phyloP scores from a whole-genome alignment of 2,888 invertebrate species.

The Gortyna flavago region DNA sequence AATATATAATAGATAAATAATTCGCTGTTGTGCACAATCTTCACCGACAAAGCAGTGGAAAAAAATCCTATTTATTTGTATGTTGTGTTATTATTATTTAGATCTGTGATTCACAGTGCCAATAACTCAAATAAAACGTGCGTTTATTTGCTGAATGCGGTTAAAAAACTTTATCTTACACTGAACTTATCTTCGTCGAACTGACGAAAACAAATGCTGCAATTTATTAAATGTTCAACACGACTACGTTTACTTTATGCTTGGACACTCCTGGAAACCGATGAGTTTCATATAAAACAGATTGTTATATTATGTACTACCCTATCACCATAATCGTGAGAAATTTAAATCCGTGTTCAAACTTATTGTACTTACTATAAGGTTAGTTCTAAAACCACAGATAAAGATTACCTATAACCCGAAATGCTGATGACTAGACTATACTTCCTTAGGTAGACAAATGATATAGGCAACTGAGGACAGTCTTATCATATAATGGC shows the following conservation, averaged over 20 bases:
- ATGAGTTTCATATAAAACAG: conserved; percentile 24
- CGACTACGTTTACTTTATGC: conserved; percentile 78
- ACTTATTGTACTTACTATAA: conserved; percentile 27
- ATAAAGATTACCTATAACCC: conserved; percentile 31
- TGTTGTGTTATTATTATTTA: neutral
- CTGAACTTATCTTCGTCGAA: conserved; percentile 49
- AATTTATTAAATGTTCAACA: conserved; percentile 75
- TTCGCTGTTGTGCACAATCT: neutral
- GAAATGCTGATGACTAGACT: conserved; percentile 7
- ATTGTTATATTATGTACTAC: neutral
- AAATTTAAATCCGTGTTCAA: conserved; percentile 31
- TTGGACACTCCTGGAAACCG: conserved; percentile 79
- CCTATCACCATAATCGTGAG: conserved; percentile 43
- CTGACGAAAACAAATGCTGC: conserved; percentile 44
- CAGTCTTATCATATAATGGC: neutral
- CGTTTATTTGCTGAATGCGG: conserved; percentile 28
- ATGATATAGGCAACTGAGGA: neutral
- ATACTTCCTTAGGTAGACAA: conserved; percentile 30
- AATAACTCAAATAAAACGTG: conserved; percentile 57
- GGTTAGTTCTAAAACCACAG: conserved; percentile 45
- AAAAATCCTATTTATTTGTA: neutral
- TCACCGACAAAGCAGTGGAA: neutral
- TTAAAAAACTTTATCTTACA: conserved; percentile 55
- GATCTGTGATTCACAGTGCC: conserved; percentile 40
- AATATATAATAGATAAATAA: neutral